phyloP scores from a whole-genome alignment of 2,888 invertebrate species.

The Lepas anatifera region DNA sequence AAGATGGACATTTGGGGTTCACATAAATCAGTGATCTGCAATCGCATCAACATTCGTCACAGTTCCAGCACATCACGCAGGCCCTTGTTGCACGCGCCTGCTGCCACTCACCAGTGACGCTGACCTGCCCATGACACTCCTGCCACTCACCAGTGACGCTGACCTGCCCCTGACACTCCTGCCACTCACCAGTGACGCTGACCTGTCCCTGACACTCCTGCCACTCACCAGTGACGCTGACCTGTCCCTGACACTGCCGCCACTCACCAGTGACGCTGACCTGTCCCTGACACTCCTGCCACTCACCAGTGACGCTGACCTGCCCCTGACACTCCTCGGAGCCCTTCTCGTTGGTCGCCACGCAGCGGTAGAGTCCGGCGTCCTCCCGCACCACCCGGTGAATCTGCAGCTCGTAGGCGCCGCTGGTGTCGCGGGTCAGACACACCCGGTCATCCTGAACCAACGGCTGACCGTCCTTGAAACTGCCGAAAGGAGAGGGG shows the following conservation, averaged over 20 bases:
- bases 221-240: background rate
- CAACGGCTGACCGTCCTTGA: slow-evolving; percentile 65
- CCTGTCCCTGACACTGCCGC: background rate
- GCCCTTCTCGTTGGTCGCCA: slow-evolving; percentile 68
- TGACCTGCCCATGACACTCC: too few relatives aligned
- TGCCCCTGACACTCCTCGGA: slow-evolving; percentile 59
- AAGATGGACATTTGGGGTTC: too few relatives aligned
- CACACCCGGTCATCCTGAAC: slow-evolving; percentile 49
- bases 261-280: too few relatives aligned
- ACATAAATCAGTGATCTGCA: too few relatives aligned
- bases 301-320: slow-evolving; percentile 61
- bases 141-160: background rate
- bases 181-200: background rate
- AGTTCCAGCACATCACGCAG: too few relatives aligned
- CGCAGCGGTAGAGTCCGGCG: slow-evolving; percentile 71
- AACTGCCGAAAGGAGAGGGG: slow-evolving; percentile 50
- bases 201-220: background rate
- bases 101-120: too few relatives aligned
- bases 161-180: background rate
- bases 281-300: background rate
- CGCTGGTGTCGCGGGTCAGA: slow-evolving; percentile 64
- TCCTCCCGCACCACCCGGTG: slow-evolving; percentile 63
- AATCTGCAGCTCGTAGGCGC: slow-evolving; percentile 79
- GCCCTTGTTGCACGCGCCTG: too few relatives aligned
- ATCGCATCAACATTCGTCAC: too few relatives aligned